Evolutionary conservation across 1,140 invertebrate species (phyloP).

Genomic region (Brachionus calyciflorus): DNA sequence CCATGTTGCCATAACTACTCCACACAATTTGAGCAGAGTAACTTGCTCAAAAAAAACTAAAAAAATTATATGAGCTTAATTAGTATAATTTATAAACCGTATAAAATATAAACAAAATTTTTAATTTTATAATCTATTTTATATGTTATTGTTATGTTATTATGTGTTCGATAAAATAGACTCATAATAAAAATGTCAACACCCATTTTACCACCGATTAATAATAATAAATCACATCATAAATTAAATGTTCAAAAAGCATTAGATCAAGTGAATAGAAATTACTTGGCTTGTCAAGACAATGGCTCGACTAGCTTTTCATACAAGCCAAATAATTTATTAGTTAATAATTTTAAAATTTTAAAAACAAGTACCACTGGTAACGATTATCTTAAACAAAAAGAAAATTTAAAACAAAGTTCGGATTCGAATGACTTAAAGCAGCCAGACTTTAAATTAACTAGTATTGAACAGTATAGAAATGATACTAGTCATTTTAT

Average conservation of each 20-base stretch:
- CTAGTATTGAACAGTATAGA: constrained; percentile 1
- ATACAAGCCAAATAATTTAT: not conserved
- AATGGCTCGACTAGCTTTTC: not conserved
- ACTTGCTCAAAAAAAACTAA: no score
- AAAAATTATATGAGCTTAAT: no score
- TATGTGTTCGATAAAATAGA: no score
- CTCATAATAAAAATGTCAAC: constrained; percentile 14
- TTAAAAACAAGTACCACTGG: constrained; percentile 23
- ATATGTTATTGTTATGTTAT: no score
- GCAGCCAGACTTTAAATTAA: not conserved
- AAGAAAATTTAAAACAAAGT: not conserved
- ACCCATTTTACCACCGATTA: constrained; percentile 4
- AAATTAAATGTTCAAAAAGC: not conserved
- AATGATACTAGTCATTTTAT: not conserved
- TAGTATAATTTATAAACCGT: constrained; percentile 37
- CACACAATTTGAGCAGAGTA: no score
- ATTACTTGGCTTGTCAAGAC: constrained; percentile 14
- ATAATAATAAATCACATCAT: not conserved
- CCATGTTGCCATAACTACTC: no score
- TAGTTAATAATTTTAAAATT: constrained; percentile 18
- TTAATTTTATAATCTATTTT: not conserved
- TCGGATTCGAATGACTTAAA: not conserved
- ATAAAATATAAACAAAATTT: constrained; percentile 31
- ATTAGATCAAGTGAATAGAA: constrained; percentile 4
- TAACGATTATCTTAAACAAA: not conserved